Base-by-base conservation (phyloP, 2,113 vertebrate species). In the Tetrax tetrax region DNA sequence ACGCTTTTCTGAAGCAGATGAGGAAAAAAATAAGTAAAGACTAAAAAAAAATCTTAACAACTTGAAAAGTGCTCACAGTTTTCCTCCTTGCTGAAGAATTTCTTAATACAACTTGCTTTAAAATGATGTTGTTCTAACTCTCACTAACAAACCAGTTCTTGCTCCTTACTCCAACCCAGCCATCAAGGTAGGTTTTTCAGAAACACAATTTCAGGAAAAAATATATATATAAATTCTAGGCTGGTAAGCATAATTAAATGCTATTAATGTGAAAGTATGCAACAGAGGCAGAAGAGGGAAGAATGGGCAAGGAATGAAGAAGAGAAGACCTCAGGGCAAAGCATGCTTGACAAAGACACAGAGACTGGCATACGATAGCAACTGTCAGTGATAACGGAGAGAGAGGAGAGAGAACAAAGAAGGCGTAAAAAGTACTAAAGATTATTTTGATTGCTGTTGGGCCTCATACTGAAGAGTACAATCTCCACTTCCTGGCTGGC, bases 311-410 rank as follows among this genome's bases (percentile, higher is more conserved):
- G 20, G 23, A 28, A 77, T 25, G 41, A 43, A n/a, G 33, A 50
- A 8, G 18, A 91, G 69, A 45, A 45, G 56, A 77, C 19, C 12
- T 11, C 41, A 53, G 61, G 71, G n/a, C 23, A 48, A 45, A 45
- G 54, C 37, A 45, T 43, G 41, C 41, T 43, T 43, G 41, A 43
- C 41, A 50, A 27, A 35, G 33, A 64, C 17, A 12, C 15, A 33
- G 78, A 53, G 56, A 43, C 6, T 2, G 15, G 23, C 2, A 0
- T 47, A 43, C 15, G 35, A 54, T 1, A n/a, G 48, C 1, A 3
- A 63, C 18, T 17, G 29, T 25, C 59, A 65, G 13, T 21, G 18
- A 51, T 50, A 48, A 31, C 0, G 2, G 45, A 24, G 29, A 80
- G 56, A 47, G 29, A 25, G 70, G 10, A 88, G 41, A 43, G 41